Conservation (phyloP, 2,797 vertebrate species). For the Clamator glandarius region DNA sequence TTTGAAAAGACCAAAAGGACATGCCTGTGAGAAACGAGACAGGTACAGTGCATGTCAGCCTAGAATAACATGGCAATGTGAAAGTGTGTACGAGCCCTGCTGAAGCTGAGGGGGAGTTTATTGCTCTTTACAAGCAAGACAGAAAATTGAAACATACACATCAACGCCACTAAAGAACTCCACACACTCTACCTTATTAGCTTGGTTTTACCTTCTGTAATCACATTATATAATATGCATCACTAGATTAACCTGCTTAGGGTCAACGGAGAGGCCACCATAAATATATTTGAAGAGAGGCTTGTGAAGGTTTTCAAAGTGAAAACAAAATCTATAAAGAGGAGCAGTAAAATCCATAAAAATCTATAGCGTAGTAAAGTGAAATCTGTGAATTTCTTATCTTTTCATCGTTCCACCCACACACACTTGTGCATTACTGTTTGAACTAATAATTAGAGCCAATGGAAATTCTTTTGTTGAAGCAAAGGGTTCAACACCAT, state of each 20-base stretch:
- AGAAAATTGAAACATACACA: constrained; percentile 76
- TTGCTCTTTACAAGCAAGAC: constrained; percentile 43
- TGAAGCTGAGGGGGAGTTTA: not conserved
- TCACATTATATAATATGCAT: constrained; percentile 68
- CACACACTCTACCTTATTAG: constrained; percentile 47
- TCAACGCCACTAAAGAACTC: constrained; percentile 72
- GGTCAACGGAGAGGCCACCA: constrained; percentile 53
- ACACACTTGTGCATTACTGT: not conserved
- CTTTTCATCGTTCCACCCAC: constrained; percentile 4
- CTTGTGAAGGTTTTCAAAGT: constrained; percentile 65
- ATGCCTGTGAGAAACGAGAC: constrained; percentile 59
- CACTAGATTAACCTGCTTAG: constrained; percentile 58
- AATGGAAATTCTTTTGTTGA: constrained; percentile 51
- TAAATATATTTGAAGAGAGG: constrained; percentile 65
- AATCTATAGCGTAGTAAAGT: constrained; percentile 38
- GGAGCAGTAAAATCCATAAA: constrained; percentile 54
- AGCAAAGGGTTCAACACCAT: constrained; percentile 28
- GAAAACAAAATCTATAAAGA: not conserved
- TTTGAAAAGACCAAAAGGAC: constrained; percentile 57
- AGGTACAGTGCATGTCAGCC: constrained; percentile 29
- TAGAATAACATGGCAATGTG: constrained; percentile 29
- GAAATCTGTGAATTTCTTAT: constrained; percentile 57
- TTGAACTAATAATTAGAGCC: constrained; percentile 60
- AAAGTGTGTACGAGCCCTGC: constrained; percentile 42
- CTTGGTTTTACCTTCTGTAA: constrained; percentile 70